A percentile compares a stretch with the other conserved stretches of the same genome.
Evolutionary conservation across 2,888 invertebrate species (phyloP).

Genomic region (Chrysolina haemoptera): DNA sequence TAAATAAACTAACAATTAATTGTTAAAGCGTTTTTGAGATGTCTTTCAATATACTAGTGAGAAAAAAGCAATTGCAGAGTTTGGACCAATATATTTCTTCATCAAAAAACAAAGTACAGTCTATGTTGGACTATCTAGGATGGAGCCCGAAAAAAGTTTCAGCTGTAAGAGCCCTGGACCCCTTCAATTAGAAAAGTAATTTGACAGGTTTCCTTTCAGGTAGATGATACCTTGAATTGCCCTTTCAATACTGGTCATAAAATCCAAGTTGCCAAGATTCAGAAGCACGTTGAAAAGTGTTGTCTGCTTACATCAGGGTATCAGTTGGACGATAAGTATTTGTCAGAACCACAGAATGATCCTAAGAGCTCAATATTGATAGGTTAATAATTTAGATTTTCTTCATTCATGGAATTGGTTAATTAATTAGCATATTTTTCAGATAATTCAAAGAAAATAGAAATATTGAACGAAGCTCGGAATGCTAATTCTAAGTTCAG

Average conservation of each 20-base stretch:
- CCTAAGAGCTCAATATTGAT: constrained; percentile 63
- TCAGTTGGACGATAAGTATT: constrained; percentile 66
- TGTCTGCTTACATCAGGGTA: constrained; percentile 71
- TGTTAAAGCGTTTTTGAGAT: constrained; percentile 48
- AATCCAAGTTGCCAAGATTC: constrained; percentile 66
- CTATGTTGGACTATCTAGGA: constrained; percentile 62
- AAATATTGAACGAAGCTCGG: constrained; percentile 60
- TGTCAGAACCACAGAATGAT: constrained; percentile 67
- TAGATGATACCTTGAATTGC: constrained; percentile 67
- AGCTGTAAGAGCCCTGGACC: constrained; percentile 56
- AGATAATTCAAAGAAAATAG: constrained; percentile 70
- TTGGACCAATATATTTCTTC: constrained; percentile 66
- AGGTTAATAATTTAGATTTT: constrained; percentile 59
- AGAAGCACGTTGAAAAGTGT: constrained; percentile 70
- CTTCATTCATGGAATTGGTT: not conserved
- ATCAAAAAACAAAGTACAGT: constrained; percentile 64
- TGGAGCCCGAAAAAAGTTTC: constrained; percentile 63
- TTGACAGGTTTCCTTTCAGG: constrained; percentile 51
- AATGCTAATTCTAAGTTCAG: constrained; percentile 59
- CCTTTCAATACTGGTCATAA: constrained; percentile 70
- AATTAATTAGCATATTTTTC: constrained; percentile 51
- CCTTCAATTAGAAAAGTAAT: too few relatives aligned
- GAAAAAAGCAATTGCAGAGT: constrained; percentile 67
- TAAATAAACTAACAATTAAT: not conserved
- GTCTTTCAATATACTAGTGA: constrained; percentile 68